phyloP scores from a whole-genome alignment of 2,113 vertebrate species.

The Dermatemys mawii region DNA sequence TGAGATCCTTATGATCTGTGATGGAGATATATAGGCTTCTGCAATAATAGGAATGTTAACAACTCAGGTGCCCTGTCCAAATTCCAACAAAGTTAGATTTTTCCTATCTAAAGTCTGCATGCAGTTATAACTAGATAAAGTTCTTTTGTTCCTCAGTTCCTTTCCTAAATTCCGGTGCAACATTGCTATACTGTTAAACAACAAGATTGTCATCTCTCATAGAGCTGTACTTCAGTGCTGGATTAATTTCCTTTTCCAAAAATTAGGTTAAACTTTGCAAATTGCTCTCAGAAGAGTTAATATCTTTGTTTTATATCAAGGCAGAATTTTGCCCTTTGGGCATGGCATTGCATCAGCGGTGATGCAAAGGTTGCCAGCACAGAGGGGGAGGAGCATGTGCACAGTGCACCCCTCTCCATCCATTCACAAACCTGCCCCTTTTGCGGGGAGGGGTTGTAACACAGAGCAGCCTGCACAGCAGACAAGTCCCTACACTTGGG shows the following conservation, averaged over 20 bases:
- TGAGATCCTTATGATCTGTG: background rate
- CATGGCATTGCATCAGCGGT: background rate
- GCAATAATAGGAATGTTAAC: background rate
- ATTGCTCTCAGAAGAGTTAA: background rate
- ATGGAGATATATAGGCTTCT: background rate
- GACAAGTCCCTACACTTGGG: background rate
- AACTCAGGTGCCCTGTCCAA: background rate
- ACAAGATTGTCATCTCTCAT: too few species aligned
- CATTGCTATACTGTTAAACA: background rate
- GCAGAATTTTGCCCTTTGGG: background rate
- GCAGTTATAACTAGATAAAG: background rate
- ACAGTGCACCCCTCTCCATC: background rate
- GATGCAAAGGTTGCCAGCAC: background rate
- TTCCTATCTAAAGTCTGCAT: background rate
- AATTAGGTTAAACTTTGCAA: background rate
- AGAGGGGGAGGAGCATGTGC: background rate
- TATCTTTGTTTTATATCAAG: background rate
- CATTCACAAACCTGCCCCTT: background rate
- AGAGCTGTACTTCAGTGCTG: too few species aligned
- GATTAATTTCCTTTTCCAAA: too few species aligned
- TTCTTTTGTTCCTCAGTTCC: background rate
- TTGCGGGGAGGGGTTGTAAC: background rate
- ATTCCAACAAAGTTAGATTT: background rate
- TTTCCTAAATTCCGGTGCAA: background rate
- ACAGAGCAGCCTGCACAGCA: background rate